Percentiles rank a stretch among this genome's conserved stretches.
These are phyloP conservation scores for Ranitomeya imitator DNA, from an alignment of 2,113 vertebrate species.

Conservation along the genomic window DNA sequence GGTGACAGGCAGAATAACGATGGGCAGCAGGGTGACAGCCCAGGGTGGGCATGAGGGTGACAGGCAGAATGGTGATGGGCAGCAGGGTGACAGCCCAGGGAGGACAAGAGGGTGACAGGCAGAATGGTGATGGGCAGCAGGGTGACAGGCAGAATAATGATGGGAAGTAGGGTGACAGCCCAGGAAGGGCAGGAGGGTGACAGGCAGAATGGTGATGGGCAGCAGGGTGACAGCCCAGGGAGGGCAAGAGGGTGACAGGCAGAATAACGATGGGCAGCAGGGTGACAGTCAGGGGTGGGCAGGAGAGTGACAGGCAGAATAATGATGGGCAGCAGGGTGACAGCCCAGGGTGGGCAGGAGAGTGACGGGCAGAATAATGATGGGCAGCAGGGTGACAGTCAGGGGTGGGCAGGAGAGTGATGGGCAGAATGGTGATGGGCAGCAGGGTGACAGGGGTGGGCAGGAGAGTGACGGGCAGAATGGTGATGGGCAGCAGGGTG, in stretches of 20 bases:
- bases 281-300: too few species aligned
- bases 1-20: too few species aligned
- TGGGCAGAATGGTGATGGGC: background rate
- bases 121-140: background rate
- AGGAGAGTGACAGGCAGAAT: background rate
- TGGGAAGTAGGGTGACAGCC: background rate
- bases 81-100: background rate
- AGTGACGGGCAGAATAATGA: too few species aligned
- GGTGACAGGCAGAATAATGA: slow-evolving; percentile 9
- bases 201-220: slow-evolving; percentile 11
- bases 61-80: background rate
- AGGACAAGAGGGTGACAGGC: background rate
- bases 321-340: background rate
- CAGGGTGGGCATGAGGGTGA: background rate
- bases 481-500: too few species aligned
- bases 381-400: too few species aligned
- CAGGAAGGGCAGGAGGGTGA: background rate
- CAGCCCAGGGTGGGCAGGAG: background rate
- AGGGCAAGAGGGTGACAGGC: background rate
- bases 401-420: too few species aligned
- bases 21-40: background rate
- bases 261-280: slow-evolving; percentile 16
- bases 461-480: background rate
- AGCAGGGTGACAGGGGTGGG: background rate
- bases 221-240: background rate